These are phyloP conservation scores for Psophia crepitans DNA, from an alignment of 2,113 vertebrate genomes.

Conservation along the genomic window DNA sequence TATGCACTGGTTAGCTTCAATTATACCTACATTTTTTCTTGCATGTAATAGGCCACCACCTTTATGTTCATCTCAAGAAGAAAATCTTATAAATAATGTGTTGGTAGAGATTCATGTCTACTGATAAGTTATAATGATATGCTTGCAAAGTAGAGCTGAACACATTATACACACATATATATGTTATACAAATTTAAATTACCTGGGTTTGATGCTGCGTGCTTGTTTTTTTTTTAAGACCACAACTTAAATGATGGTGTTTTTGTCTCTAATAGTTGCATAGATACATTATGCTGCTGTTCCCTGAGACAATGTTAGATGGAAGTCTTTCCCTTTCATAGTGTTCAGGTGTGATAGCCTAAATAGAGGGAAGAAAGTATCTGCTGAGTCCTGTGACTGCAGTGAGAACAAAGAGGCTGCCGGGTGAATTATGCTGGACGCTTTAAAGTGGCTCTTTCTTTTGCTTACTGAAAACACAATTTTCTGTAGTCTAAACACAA, in stretches of 20 bases:
- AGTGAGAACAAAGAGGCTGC: background rate
- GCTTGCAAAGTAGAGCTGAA: background rate
- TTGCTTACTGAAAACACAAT: background rate
- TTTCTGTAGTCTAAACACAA: background rate
- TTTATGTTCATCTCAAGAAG: background rate
- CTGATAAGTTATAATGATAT: background rate
- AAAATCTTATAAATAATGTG: background rate
- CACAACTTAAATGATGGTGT: background rate
- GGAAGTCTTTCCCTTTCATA: background rate
- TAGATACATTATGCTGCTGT: background rate
- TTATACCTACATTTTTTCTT: background rate
- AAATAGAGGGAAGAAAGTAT: background rate
- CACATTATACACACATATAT: rapidly evolving
- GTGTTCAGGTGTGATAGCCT: background rate
- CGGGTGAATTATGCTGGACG: background rate
- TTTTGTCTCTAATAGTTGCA: background rate
- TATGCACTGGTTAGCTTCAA: background rate
- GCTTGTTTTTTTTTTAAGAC: background rate
- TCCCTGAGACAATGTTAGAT: background rate
- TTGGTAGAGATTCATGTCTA: background rate
- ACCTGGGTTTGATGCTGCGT: background rate
- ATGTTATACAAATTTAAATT: background rate
- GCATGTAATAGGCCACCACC: background rate
- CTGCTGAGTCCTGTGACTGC: background rate
- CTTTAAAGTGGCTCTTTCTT: background rate